phyloP scores from a whole-genome alignment of 2,113 vertebrate genomes.

The Mohoua ochrocephala region DNA sequence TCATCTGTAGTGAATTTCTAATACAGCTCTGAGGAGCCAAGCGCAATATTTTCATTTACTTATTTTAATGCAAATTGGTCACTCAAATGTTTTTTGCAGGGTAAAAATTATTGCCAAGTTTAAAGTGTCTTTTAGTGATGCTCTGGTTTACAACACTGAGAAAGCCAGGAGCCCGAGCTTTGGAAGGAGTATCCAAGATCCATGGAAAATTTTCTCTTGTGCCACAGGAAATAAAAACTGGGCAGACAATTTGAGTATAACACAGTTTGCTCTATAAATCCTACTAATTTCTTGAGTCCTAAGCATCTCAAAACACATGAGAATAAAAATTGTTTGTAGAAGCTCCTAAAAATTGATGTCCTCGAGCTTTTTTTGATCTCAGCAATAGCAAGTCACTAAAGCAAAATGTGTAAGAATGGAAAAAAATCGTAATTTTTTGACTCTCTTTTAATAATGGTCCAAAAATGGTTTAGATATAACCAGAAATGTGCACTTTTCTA shows the following conservation, averaged over 20 bases:
- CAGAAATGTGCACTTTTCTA: background rate
- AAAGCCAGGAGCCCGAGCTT: background rate
- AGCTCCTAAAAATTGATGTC: background rate
- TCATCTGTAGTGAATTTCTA: background rate
- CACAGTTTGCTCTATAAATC: background rate
- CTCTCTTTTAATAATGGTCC: background rate
- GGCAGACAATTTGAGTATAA: background rate
- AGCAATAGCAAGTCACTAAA: background rate
- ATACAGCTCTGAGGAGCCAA: background rate
- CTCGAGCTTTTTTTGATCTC: background rate
- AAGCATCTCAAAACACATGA: too few species aligned
- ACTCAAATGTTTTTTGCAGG: background rate
- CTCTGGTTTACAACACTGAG: conserved; percentile 10
- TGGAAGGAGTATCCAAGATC: background rate
- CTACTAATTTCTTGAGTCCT: background rate
- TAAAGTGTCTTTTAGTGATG: conserved; percentile 26
- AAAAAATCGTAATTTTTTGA: fast-evolving
- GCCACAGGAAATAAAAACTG: background rate
- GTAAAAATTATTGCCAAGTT: conserved; percentile 29
- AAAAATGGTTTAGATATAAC: background rate
- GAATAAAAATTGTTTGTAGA: background rate
- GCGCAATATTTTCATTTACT: background rate
- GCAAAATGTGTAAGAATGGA: background rate
- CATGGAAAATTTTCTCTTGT: background rate
- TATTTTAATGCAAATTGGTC: conserved; percentile 34